Conservation (phyloP, 1,140 invertebrate species). For the Diplogasteroides magnus region DNA sequence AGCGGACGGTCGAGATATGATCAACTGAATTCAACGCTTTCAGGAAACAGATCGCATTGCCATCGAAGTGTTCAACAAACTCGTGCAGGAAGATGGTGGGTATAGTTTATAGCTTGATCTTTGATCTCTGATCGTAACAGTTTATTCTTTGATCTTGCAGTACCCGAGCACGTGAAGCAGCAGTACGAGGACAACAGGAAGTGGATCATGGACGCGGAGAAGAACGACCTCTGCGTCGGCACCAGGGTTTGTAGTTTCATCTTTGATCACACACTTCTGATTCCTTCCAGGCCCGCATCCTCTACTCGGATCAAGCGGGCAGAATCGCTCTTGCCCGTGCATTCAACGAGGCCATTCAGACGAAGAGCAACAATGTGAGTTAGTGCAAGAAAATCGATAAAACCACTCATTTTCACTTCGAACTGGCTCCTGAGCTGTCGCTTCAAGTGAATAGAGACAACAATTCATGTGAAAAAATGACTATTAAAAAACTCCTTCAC, state of each 20-base stretch:
- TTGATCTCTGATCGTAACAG: not conserved
- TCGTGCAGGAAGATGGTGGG: constrained; percentile 56
- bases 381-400: not conserved
- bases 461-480: not conserved
- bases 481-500: too few relatives aligned
- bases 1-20: too few relatives aligned
- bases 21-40: not conserved
- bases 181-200: constrained; percentile 66
- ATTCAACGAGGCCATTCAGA: constrained; percentile 65
- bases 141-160: constrained; percentile 41
- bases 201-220: constrained; percentile 65
- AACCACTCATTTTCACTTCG: too few relatives aligned
- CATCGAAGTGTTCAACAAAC: constrained; percentile 59
- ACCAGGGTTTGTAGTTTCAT: constrained; percentile 57
- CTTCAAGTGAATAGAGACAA: too few relatives aligned
- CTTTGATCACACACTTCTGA: constrained; percentile 45
- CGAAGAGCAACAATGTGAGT: not conserved
- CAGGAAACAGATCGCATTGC: constrained; percentile 65
- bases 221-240: constrained; percentile 63
- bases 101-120: not conserved
- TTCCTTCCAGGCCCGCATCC: constrained; percentile 62
- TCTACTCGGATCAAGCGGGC: constrained; percentile 66
- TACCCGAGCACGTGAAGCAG: constrained; percentile 57
- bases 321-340: constrained; percentile 62
- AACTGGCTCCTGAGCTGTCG: too few relatives aligned